Evolutionary conservation across 2,113 vertebrate genomes (phyloP).

Genomic region (Pachycephala philippinensis): DNA sequence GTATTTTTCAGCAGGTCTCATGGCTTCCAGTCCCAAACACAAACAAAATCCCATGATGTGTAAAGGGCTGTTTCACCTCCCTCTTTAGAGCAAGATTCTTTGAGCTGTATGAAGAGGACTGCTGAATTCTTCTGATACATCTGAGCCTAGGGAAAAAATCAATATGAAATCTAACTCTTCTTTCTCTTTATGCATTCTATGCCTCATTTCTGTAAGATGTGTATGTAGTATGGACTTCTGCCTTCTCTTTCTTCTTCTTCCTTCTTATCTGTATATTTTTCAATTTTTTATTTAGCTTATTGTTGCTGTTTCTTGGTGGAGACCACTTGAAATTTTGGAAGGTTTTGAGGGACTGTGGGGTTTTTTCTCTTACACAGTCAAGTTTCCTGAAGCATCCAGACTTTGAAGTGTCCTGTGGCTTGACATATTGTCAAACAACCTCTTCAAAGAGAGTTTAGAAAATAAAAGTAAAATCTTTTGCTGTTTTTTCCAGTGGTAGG

Average conservation of each 20-base stretch:
- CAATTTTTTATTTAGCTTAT: not conserved
- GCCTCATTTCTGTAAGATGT: not conserved
- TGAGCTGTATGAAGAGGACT: not conserved
- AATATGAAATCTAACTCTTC: not conserved
- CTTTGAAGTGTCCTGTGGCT: not conserved
- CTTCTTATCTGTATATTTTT: not conserved
- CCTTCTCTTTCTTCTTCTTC: not conserved
- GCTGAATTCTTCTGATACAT: not conserved
- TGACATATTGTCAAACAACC: not conserved
- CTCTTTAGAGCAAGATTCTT: not conserved
- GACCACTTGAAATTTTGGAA: not conserved
- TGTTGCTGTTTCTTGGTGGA: not conserved
- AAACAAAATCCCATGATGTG: not conserved
- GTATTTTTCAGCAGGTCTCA: not conserved
- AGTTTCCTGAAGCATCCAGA: not conserved
- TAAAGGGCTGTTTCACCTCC: not conserved
- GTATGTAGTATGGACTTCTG: not conserved
- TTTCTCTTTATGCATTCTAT: not conserved
- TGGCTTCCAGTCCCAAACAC: not conserved
- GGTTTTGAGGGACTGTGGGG: not conserved
- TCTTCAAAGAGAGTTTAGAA: not conserved
- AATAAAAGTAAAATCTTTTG: not conserved
- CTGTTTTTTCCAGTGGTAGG: not conserved
- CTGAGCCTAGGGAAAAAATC: not conserved
- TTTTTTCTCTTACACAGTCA: not conserved